Conservation (phyloP, 2,888 invertebrate genomes). For the Diaprepes abbreviatus region DNA sequence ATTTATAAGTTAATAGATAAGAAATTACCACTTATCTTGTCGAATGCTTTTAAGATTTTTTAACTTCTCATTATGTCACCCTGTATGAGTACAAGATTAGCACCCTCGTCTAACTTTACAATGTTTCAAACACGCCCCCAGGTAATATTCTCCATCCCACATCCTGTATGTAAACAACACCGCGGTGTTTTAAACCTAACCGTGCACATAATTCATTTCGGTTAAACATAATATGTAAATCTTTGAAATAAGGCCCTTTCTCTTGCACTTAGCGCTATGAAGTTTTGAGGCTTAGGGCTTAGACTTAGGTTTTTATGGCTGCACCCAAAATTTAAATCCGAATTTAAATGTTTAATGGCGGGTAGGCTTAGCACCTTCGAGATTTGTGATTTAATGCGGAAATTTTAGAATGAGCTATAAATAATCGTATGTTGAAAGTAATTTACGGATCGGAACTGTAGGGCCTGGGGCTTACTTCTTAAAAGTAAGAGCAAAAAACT, state of each 20-base stretch:
- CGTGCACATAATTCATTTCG: conserved; percentile 41
- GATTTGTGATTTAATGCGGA: conserved; percentile 5
- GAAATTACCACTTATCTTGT: too few species aligned
- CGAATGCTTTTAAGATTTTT: too few species aligned
- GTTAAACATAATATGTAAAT: conserved; percentile 44
- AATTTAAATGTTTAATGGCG: conserved; percentile 46
- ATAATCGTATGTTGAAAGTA: neutral
- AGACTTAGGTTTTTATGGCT: conserved; percentile 41
- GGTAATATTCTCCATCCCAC: conserved; percentile 35
- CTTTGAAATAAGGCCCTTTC: conserved; percentile 31
- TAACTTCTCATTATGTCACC: too few species aligned
- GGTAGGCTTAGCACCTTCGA: conserved; percentile 35
- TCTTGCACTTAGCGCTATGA: conserved; percentile 24
- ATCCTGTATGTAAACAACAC: conserved; percentile 46
- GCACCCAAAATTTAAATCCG: conserved; percentile 41
- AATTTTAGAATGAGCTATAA: neutral
- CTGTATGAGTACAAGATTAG: conserved; percentile 19
- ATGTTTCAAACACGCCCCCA: conserved; percentile 33
- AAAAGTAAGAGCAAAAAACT: too few species aligned
- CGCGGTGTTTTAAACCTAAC: conserved; percentile 41
- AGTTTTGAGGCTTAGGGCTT: conserved; percentile 35
- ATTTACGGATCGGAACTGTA: too few species aligned
- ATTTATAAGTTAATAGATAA: too few species aligned
- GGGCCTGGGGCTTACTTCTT: too few species aligned
- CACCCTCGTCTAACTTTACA: conserved; percentile 18